Conservation (phyloP, 2,888 invertebrate genomes). For the Drosophila maculinotata region DNA sequence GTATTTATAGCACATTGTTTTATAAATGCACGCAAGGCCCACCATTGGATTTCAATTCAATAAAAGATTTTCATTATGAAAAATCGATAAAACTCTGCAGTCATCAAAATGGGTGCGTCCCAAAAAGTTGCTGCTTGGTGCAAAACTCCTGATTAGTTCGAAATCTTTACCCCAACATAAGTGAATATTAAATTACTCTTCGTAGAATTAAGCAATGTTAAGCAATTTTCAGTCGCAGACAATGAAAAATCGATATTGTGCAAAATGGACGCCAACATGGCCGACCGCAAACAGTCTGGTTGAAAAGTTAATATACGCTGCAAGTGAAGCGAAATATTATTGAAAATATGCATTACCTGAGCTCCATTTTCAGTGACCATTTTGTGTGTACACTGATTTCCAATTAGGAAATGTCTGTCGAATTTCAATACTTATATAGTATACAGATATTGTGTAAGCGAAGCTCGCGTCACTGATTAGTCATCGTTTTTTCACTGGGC, state of each 20-base stretch:
- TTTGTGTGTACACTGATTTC: slow-evolving; percentile 52
- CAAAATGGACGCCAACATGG: slow-evolving; percentile 84
- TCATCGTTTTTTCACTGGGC: slow-evolving; percentile 72
- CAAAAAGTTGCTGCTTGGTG: not conserved
- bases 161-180: not conserved
- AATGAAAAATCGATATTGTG: slow-evolving; percentile 83
- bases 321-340: slow-evolving; percentile 16
- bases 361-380: slow-evolving; percentile 86
- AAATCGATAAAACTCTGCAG: slow-evolving; percentile 68
- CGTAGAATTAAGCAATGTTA: slow-evolving; percentile 16
- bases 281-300: slow-evolving; percentile 62
- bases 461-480: slow-evolving; percentile 83
- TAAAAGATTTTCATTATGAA: slow-evolving; percentile 34
- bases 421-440: slow-evolving; percentile 47
- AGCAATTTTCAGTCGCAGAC: slow-evolving; percentile 61
- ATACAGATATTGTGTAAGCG: slow-evolving; percentile 83
- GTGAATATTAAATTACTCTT: slow-evolving; percentile 21
- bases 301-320: slow-evolving; percentile 35
- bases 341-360: slow-evolving; percentile 79
- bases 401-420: slow-evolving; percentile 32
- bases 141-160: not conserved
- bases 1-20: slow-evolving; percentile 49
- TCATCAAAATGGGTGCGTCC: slow-evolving; percentile 56
- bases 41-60: slow-evolving; percentile 27
- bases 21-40: slow-evolving; percentile 34